Percentiles rank a stretch among this genome's conserved stretches.
Evolutionary conservation across 1,140 invertebrate species (phyloP).

Genomic region (Aphelinus atriplicis): DNA sequence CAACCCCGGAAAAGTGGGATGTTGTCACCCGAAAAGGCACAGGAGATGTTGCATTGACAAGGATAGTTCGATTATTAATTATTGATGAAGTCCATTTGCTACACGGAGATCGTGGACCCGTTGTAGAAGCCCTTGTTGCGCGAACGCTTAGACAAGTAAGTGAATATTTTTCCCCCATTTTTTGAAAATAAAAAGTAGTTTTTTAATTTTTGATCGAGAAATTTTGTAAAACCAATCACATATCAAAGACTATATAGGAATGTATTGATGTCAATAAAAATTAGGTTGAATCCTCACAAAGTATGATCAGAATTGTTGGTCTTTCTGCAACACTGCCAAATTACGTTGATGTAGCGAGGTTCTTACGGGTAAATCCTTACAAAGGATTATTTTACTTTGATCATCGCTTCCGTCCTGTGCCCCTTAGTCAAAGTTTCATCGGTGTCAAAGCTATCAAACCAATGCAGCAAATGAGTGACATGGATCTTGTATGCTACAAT

Average conservation of each 20-base stretch:
- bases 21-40: slow-evolving; percentile 95
- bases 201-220: not conserved
- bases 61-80: slow-evolving; percentile 93
- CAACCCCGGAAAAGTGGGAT: slow-evolving; percentile 99
- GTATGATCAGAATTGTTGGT: slow-evolving; percentile 97
- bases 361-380: slow-evolving; percentile 92
- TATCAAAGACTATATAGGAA: too few species aligned
- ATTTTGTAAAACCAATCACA: slow-evolving; percentile 5
- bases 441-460: slow-evolving; percentile 86
- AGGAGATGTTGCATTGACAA: slow-evolving; percentile 90
- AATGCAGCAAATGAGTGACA: slow-evolving; percentile 81
- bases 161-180: not conserved
- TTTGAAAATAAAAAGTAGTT: slow-evolving; percentile 45
- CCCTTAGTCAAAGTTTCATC: slow-evolving; percentile 91
- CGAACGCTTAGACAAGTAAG: slow-evolving; percentile 86
- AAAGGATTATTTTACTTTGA: slow-evolving; percentile 98
- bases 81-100: slow-evolving; percentile 99
- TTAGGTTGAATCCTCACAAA: slow-evolving; percentile 92
- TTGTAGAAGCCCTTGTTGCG: slow-evolving; percentile 97
- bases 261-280: too few species aligned
- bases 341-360: slow-evolving; percentile 95
- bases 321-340: slow-evolving; percentile 98
- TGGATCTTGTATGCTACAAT: slow-evolving; percentile 95
- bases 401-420: slow-evolving; percentile 94
- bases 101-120: slow-evolving; percentile 96